Base-by-base conservation (phyloP, 2,797 vertebrate species). In the Podarcis siculus region DNA sequence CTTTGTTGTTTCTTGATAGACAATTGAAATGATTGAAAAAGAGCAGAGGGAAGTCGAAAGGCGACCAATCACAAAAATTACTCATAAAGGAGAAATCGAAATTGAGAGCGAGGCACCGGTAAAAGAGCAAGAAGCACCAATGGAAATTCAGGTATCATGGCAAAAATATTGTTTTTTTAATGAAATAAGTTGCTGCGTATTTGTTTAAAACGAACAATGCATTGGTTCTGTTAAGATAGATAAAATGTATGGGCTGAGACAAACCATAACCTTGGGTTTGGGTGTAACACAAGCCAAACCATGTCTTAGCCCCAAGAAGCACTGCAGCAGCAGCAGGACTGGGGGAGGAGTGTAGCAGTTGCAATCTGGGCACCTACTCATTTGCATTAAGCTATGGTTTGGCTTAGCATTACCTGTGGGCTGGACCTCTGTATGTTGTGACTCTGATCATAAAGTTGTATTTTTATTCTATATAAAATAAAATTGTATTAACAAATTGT, bases 1-100 rank as follows among this genome's bases (percentile, higher is more conserved):
- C 4, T 72, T 42, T 23, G 66, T 73, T 23, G 8, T 90, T 45
- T 86, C 77, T 96, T 95, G 80, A 85, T 96, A 99, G 99, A 99
- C 98, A 61, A 99, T 99, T 96, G 99, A 99, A 96, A 99, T 99
- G 99, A 99, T 99, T 39, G 99, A 99, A 95, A 99, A 99, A 92
- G 99, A 99, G 87, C 98, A 99, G 96, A 97, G 99, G 87, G 99
- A 99, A 95, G 99, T 89, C 10, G 99, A 99, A 96, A 98, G 98
- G 89, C 96, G 99, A 61, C 99, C 99, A 25, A 99, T 99, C 92
- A 99, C 98, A 69, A 99, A 99, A 97, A 99, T 99, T 95, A 99
- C 99, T 89, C 99, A 99, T 95, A 99, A 99, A 97, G 99, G 99
- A 84, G 99, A 99, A 97, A 99, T 99, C 92, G 99, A 99, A 97